Evolutionary conservation across 2,797 vertebrate genomes (phyloP).

Genomic region (Notamacropus eugenii): DNA sequence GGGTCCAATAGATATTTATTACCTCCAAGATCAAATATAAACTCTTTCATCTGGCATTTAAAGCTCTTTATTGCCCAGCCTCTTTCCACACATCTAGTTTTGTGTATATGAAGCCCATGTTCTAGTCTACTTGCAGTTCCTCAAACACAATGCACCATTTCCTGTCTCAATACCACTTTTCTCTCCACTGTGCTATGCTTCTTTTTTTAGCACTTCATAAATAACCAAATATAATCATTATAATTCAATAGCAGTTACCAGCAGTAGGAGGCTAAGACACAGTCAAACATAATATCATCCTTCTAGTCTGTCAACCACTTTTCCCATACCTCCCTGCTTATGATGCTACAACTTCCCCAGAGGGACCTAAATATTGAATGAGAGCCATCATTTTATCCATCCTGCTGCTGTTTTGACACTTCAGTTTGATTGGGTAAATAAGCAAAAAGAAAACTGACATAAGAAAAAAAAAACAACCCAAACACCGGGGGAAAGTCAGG

Average conservation of each 20-base stretch:
- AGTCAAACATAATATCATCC: neutral
- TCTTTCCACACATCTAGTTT: neutral
- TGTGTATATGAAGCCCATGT: neutral
- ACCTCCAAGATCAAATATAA: neutral
- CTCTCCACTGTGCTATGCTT: neutral
- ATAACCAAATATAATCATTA: neutral
- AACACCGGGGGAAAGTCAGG: too few species aligned
- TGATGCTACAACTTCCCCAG: neutral
- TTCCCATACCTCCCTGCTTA: neutral
- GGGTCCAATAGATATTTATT: neutral
- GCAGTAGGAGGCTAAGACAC: neutral
- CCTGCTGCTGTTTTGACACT: neutral
- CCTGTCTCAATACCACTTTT: neutral
- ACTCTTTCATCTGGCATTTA: neutral
- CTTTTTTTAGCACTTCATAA: neutral
- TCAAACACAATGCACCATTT: neutral
- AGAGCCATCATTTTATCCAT: neutral
- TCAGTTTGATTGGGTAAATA: neutral
- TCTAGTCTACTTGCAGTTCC: neutral
- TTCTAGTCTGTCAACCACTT: neutral
- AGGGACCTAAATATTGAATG: neutral
- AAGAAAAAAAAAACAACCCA: neutral
- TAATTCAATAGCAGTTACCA: neutral
- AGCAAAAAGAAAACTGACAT: neutral
- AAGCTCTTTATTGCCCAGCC: neutral